A percentile compares a stretch with the other conserved stretches of the same genome.
Evolutionary conservation across 2,113 vertebrate species (phyloP).

Genomic region (Promerops cafer): DNA sequence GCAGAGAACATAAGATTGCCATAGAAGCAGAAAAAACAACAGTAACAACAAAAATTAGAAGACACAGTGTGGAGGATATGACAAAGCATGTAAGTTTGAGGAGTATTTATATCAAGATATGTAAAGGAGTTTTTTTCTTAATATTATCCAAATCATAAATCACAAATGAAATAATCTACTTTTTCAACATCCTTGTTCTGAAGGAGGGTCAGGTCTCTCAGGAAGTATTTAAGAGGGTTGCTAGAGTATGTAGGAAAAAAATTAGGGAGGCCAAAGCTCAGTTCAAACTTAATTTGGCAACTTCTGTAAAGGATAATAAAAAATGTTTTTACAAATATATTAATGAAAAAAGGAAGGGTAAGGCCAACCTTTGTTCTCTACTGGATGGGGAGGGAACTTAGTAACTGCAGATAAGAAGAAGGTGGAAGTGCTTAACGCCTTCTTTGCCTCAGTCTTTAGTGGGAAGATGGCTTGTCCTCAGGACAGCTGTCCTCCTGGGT

Average conservation of each 20-base stretch:
- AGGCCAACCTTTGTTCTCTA: neutral
- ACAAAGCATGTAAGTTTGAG: neutral
- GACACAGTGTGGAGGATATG: neutral
- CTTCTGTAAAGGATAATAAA: neutral
- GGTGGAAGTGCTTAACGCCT: neutral
- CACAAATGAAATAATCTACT: neutral
- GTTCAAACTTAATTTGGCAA: neutral
- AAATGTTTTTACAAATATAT: neutral
- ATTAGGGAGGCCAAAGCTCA: neutral
- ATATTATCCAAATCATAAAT: neutral
- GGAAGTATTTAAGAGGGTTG: neutral
- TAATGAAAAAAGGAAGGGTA: neutral
- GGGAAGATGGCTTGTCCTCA: neutral
- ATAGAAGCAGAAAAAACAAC: neutral
- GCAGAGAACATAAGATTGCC: neutral
- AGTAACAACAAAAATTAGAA: neutral
- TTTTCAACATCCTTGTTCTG: neutral
- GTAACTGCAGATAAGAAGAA: neutral
- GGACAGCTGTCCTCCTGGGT: neutral
- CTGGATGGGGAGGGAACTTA: neutral
- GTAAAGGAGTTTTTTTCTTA: neutral
- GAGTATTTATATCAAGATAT: neutral
- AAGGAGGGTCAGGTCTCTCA: neutral
- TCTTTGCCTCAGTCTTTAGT: neutral
- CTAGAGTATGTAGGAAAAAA: neutral